These are phyloP conservation scores for Periplaneta americana DNA, from an alignment of 1,140 invertebrate genomes.

Conservation along the genomic window DNA sequence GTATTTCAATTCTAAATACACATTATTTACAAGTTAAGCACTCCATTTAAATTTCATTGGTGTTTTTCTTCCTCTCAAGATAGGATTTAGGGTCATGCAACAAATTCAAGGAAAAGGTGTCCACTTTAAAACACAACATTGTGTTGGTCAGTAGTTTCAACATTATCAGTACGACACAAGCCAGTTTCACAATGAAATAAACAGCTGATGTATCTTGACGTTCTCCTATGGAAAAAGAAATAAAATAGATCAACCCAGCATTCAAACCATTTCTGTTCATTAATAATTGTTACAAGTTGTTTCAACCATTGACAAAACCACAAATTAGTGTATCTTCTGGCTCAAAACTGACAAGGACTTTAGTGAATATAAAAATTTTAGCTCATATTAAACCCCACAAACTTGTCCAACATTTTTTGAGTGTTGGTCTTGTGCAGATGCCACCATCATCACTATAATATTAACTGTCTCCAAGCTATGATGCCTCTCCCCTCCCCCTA, in stretches of 20 bases:
- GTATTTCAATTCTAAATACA: background rate
- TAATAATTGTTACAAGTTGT: background rate
- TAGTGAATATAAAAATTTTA: background rate
- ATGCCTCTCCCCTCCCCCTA: no score
- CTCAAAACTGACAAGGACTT: background rate
- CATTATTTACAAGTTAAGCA: background rate
- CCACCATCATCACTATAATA: no score
- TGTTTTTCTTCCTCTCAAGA: background rate
- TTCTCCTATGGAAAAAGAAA: background rate
- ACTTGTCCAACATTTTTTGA: background rate
- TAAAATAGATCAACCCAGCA: background rate
- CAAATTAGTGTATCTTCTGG: background rate
- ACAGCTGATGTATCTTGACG: background rate
- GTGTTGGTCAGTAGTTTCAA: background rate
- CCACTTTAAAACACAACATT: background rate
- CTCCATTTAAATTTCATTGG: background rate
- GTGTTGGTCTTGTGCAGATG: no score
- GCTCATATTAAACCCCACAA: no score
- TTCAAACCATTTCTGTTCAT: background rate
- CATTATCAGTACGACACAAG: background rate
- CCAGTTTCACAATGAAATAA: background rate
- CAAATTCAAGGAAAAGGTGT: background rate
- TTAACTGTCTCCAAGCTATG: no score
- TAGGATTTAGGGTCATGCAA: background rate
- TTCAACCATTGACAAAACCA: no score